A percentile compares a stretch with the other conserved stretches of the same genome.
These are phyloP conservation scores for Yponomeuta cagnagella DNA, from an alignment of 2,888 invertebrate genomes.

Conservation along the genomic window DNA sequence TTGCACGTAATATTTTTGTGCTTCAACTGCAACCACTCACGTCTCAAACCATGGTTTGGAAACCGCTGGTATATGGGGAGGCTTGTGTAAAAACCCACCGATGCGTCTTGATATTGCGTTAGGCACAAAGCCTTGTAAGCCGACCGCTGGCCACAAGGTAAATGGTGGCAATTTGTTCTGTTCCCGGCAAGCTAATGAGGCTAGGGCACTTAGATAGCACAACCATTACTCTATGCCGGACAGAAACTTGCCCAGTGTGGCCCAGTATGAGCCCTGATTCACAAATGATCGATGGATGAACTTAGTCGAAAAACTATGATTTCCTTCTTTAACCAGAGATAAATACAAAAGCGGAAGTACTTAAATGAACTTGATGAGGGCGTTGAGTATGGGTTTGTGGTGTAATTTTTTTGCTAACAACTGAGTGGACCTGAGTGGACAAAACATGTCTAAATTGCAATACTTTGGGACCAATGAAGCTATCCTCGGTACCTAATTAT, in stretches of 20 bases:
- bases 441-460: neutral
- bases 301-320: neutral
- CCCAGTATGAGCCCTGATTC: neutral
- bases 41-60: too few relatives aligned
- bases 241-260: neutral
- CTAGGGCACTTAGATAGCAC: constrained; percentile 29
- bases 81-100: neutral
- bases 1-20: too few relatives aligned
- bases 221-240: constrained; percentile 28
- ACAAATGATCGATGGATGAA: neutral
- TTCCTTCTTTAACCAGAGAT: too few relatives aligned
- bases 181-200: constrained; percentile 40
- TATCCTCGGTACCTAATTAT: neutral
- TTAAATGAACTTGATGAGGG: neutral
- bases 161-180: constrained; percentile 45
- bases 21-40: too few relatives aligned
- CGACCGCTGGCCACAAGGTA: constrained; percentile 17
- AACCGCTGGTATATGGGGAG: neutral
- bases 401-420: neutral
- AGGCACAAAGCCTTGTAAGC: constrained; percentile 5
- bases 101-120: neutral
- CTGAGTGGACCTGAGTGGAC: neutral
- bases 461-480: neutral
- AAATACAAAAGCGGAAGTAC: too few relatives aligned
- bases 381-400: neutral